Conservation (phyloP, 2,113 vertebrate species). For the Microtus richardsoni region DNA sequence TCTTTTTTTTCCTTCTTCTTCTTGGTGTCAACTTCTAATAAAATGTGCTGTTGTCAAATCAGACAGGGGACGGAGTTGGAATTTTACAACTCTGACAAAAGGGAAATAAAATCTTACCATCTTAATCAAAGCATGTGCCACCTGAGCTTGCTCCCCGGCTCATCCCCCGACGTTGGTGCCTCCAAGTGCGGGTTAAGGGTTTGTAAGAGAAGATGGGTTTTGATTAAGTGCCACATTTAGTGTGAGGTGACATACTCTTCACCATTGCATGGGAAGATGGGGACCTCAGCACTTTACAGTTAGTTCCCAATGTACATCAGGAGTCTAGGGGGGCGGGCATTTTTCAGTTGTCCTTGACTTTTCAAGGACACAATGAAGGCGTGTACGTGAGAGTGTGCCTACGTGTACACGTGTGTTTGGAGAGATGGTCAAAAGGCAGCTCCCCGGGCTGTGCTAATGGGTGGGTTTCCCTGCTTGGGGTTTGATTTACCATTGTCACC, state of each 20-base stretch:
- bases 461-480: slow-evolving; percentile 85
- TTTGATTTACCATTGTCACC: slow-evolving; percentile 81
- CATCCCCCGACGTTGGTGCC: slow-evolving; percentile 86
- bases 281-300: slow-evolving; percentile 84
- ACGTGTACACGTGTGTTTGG: slow-evolving; percentile 51
- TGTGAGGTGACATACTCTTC: slow-evolving; percentile 87
- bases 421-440: slow-evolving; percentile 82
- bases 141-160: slow-evolving; percentile 84
- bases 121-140: slow-evolving; percentile 89
- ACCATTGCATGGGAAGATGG: slow-evolving; percentile 87
- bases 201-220: slow-evolving; percentile 90
- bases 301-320: slow-evolving; percentile 89
- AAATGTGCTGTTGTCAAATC: slow-evolving; percentile 89
- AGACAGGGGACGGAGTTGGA: slow-evolving; percentile 86
- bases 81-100: slow-evolving; percentile 86
- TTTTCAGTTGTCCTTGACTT: slow-evolving; percentile 89
- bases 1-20: slow-evolving; percentile 76
- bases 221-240: slow-evolving; percentile 90
- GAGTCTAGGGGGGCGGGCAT: slow-evolving; percentile 88
- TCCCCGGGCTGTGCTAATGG: slow-evolving; percentile 87
- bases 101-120: slow-evolving; percentile 87
- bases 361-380: slow-evolving; percentile 82
- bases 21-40: slow-evolving; percentile 86
- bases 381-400: slow-evolving; percentile 72
- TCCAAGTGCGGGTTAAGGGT: slow-evolving; percentile 86